Conservation (phyloP, 2,113 vertebrate genomes). For the Psilopsiagon aurifrons region DNA sequence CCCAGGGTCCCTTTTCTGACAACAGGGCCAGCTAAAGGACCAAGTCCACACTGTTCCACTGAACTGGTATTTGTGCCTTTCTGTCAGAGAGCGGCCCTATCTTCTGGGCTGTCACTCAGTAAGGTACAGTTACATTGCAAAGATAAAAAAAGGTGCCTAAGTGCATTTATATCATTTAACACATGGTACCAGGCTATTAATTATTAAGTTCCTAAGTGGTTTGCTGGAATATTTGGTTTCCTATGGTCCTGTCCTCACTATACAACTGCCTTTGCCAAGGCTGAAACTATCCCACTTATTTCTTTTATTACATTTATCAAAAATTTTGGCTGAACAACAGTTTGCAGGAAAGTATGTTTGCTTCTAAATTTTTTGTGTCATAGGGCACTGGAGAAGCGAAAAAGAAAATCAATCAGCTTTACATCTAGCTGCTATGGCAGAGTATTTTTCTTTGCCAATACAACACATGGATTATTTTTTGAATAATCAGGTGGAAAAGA, state of each 20-base stretch:
- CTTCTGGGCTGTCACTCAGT: not conserved
- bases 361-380: not conserved
- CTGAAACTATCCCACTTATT: not conserved
- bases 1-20: not conserved
- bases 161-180: not conserved
- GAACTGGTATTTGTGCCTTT: not conserved
- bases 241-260: not conserved
- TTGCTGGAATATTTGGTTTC: not conserved
- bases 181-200: not conserved
- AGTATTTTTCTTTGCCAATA: not conserved
- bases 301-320: not conserved
- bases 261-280: not conserved
- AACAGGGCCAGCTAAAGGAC: not conserved
- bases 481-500: not conserved
- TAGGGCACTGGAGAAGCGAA: not conserved
- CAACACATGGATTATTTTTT: not conserved
- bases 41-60: not conserved
- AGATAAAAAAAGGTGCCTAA: not conserved
- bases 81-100: not conserved
- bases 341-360: not conserved
- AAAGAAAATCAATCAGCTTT: not conserved
- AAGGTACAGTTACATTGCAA: not conserved
- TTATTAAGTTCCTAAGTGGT: not conserved
- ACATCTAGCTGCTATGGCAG: not conserved
- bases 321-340: not conserved